Evolutionary conservation across 2,113 vertebrate species (phyloP).

Genomic region (Epinephelus lanceolatus): DNA sequence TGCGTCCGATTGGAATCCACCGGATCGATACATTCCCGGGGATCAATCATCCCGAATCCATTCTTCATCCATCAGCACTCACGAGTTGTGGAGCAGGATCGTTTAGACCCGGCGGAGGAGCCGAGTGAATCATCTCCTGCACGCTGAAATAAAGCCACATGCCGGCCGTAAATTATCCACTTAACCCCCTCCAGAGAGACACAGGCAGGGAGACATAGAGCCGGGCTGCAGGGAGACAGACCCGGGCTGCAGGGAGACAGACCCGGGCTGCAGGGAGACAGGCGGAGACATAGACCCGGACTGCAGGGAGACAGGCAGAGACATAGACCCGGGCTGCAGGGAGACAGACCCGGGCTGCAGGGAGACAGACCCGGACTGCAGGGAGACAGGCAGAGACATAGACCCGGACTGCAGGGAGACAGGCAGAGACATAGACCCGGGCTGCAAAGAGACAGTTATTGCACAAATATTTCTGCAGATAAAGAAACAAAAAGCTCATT

Average conservation of each 20-base stretch:
- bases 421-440: not conserved
- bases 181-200: constrained; percentile 50
- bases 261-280: not conserved
- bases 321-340: too few relatives aligned
- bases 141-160: constrained; percentile 60
- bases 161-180: constrained; percentile 62
- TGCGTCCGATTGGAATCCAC: not conserved
- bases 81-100: constrained; percentile 13
- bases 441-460: constrained; percentile 1
- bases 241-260: not conserved
- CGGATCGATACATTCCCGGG: not conserved
- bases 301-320: not conserved
- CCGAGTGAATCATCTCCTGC: constrained; percentile 51
- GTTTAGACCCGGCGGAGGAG: constrained; percentile 23
- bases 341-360: too few relatives aligned
- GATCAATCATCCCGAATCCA: constrained; percentile 40
- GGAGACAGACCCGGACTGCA: not conserved
- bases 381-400: not conserved
- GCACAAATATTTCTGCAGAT: not conserved
- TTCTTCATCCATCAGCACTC: constrained; percentile 39
- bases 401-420: constrained; percentile 3
- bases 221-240: constrained; percentile 1
- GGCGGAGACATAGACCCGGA: constrained; percentile 6
- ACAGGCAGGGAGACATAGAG: constrained; percentile 8
- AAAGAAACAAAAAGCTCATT: not conserved